phyloP scores from a whole-genome alignment of 2,113 vertebrate species.

The Burhinus bistriatus region DNA sequence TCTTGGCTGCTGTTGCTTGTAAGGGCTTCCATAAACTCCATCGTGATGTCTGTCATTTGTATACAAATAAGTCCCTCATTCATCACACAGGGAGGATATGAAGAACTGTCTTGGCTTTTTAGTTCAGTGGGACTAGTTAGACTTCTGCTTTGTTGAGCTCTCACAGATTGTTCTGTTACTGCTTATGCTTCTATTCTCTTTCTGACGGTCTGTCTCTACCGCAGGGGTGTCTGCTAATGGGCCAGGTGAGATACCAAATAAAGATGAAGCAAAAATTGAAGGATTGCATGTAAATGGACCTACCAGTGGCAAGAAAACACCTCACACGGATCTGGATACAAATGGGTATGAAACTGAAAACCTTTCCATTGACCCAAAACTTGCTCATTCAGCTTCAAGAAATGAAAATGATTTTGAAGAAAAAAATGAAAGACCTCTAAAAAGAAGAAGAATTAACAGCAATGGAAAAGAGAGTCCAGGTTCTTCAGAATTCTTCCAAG shows the following conservation, averaged over 20 bases:
- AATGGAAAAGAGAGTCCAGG: constrained; percentile 74
- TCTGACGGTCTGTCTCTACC: background rate
- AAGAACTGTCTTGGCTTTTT: background rate
- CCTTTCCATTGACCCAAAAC: constrained; percentile 71
- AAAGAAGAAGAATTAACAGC: constrained; percentile 80
- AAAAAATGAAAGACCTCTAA: constrained; percentile 74
- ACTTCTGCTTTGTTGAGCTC: fast-evolving
- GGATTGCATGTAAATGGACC: constrained; percentile 80
- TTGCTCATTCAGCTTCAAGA: constrained; percentile 58
- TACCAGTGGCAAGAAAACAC: constrained; percentile 61
- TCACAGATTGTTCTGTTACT: fast-evolving
- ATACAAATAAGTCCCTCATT: fast-evolving
- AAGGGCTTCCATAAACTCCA: background rate
- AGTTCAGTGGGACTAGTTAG: background rate
- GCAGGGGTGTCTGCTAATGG: constrained; percentile 82
- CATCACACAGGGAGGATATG: fast-evolving
- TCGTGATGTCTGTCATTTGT: fast-evolving
- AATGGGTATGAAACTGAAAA: constrained; percentile 81
- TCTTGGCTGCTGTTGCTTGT: background rate
- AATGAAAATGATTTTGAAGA: constrained; percentile 76
- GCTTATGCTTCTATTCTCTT: background rate
- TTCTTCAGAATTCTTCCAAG: constrained; percentile 74
- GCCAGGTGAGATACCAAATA: constrained; percentile 56
- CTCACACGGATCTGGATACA: constrained; percentile 76
- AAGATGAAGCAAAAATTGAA: constrained; percentile 76